Evolutionary conservation across 2,113 vertebrate species (phyloP).

Genomic region (Pelodiscus sinensis): DNA sequence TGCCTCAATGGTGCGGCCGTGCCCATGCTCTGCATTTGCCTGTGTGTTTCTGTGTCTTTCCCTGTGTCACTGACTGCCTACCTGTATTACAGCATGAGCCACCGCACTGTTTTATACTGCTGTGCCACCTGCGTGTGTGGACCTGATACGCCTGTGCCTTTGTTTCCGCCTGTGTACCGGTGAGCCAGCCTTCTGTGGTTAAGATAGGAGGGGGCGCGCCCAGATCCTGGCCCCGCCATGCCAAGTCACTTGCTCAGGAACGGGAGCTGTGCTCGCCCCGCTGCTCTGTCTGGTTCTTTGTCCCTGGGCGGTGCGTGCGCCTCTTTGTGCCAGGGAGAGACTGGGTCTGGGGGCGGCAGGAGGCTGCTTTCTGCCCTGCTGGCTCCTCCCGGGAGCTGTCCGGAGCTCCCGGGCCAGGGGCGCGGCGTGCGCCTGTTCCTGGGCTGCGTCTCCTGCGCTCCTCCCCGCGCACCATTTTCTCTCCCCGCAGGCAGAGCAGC

Average conservation of each 20-base stretch:
- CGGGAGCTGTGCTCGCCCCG: background rate
- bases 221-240: background rate
- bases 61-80: background rate
- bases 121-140: background rate
- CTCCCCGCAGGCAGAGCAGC: conserved; percentile 41
- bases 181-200: background rate
- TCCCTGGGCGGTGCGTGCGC: background rate
- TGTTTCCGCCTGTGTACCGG: too few relatives aligned
- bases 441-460: background rate
- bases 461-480: conserved; percentile 52
- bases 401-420: background rate
- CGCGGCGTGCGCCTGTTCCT: background rate
- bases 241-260: background rate
- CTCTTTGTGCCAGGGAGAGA: background rate
- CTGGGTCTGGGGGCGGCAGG: background rate
- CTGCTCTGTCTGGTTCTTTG: background rate
- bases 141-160: background rate
- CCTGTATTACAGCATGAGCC: background rate
- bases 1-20: background rate
- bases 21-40: background rate
- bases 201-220: too few relatives aligned
- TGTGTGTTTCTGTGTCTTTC: background rate
- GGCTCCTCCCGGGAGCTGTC: background rate
- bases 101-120: background rate
- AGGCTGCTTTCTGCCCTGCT: background rate